phyloP scores from a whole-genome alignment of 1,140 invertebrate species.

The Leptestheria dahalacensis region DNA sequence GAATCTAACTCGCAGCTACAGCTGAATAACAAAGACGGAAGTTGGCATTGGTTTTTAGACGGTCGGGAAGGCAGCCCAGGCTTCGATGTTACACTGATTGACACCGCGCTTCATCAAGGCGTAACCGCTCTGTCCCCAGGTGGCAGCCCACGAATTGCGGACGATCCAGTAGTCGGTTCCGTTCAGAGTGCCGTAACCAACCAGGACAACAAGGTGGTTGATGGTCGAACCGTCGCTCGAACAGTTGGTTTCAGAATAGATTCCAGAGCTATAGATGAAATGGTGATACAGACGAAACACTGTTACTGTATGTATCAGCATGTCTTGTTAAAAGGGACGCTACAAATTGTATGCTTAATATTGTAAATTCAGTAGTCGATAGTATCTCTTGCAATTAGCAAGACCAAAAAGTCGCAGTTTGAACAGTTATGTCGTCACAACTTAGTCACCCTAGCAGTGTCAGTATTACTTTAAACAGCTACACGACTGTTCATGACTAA shows the following conservation, averaged over 20 bases:
- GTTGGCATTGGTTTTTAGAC: too few relatives aligned
- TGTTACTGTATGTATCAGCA: too few relatives aligned
- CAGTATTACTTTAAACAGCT: too few relatives aligned
- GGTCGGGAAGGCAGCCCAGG: slow-evolving; percentile 21
- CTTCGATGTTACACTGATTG: slow-evolving; percentile 32
- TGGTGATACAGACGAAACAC: too few relatives aligned
- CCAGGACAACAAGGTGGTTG: slow-evolving; percentile 34
- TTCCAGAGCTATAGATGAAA: slow-evolving; percentile 18
- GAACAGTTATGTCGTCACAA: neutral
- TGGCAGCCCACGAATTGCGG: slow-evolving; percentile 34
- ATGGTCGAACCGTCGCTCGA: slow-evolving; percentile 19
- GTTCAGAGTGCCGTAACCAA: slow-evolving; percentile 33
- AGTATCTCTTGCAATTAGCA: too few relatives aligned
- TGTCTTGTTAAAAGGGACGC: too few relatives aligned
- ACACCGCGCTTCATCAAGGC: slow-evolving; percentile 30
- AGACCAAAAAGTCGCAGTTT: neutral
- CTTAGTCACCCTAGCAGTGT: too few relatives aligned
- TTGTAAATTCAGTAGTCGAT: too few relatives aligned
- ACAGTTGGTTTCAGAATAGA: slow-evolving; percentile 23
- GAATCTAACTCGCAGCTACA: too few relatives aligned
- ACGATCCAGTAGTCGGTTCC: slow-evolving; percentile 36
- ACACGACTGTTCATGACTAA: too few relatives aligned
- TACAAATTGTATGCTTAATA: too few relatives aligned
- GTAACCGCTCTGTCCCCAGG: slow-evolving; percentile 34
- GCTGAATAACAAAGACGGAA: too few relatives aligned